Conservation (phyloP, 2,113 vertebrate species). For the Laticauda laticaudata region DNA sequence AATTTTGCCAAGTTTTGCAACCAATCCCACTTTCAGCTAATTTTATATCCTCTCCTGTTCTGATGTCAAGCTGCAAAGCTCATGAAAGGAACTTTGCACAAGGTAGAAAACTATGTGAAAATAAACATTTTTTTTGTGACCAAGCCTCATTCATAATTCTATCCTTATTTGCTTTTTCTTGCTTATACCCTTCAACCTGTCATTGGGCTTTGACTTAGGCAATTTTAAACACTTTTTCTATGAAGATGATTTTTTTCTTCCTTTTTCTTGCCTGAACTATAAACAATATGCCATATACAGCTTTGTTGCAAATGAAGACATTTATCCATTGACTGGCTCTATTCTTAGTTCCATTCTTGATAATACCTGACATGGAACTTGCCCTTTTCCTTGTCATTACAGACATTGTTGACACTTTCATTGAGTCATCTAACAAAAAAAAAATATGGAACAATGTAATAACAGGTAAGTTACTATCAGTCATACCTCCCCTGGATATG, state of each 20-base stretch:
- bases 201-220: background rate
- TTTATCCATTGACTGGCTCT: background rate
- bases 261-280: background rate
- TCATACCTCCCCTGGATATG: background rate
- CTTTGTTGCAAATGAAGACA: background rate
- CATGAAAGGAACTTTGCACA: background rate
- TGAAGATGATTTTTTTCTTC: background rate
- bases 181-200: background rate
- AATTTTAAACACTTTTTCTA: background rate
- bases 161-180: background rate
- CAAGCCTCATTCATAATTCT: background rate
- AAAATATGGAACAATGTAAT: background rate
- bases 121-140: background rate
- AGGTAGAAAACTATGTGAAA: background rate
- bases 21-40: background rate
- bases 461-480: background rate
- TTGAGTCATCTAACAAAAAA: background rate
- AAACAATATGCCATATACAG: background rate
- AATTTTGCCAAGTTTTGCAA: background rate
- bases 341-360: background rate
- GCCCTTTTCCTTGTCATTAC: background rate
- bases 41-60: background rate
- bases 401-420: background rate
- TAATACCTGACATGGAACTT: background rate
- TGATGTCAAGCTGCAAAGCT: background rate